These are phyloP conservation scores for Celastrina argiolus DNA, from an alignment of 2,888 invertebrate genomes.

Conservation along the genomic window DNA sequence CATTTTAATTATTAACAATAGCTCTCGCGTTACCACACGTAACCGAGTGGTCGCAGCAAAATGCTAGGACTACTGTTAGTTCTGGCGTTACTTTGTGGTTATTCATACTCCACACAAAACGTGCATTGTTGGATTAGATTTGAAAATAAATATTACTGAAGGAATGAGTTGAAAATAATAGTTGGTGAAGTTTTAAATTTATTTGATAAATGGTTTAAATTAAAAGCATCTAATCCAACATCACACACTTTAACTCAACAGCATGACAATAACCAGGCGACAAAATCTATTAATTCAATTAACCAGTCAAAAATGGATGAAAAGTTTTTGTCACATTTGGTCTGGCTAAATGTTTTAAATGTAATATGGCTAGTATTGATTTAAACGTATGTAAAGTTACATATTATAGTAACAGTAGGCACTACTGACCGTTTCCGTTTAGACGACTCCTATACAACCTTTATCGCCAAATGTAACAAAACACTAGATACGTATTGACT, in stretches of 20 bases:
- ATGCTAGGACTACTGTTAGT: background rate
- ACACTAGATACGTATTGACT: slow-evolving; percentile 38
- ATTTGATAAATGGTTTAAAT: slow-evolving; percentile 28
- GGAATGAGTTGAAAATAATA: background rate
- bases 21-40: background rate
- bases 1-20: background rate
- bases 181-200: background rate
- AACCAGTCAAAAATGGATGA: slow-evolving; percentile 35
- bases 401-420: slow-evolving; percentile 24
- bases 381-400: slow-evolving; percentile 18
- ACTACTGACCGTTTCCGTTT: slow-evolving; percentile 22
- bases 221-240: slow-evolving; percentile 4
- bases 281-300: slow-evolving; percentile 59
- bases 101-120: background rate
- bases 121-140: slow-evolving; percentile 13
- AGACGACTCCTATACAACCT: slow-evolving; percentile 31
- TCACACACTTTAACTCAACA: background rate
- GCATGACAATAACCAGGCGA: slow-evolving; percentile 52
- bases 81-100: slow-evolving; percentile 9
- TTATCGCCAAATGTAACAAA: slow-evolving; percentile 43
- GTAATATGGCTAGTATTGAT: slow-evolving; percentile 25
- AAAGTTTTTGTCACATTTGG: slow-evolving; percentile 41
- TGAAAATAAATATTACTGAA: background rate
- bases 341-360: slow-evolving; percentile 29
- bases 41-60: slow-evolving; percentile 4